Evolutionary conservation across 1,140 invertebrate species (phyloP), one percentile per base, ranked within the genome.

Genomic region (Philotrypesis tridentata): DNA sequence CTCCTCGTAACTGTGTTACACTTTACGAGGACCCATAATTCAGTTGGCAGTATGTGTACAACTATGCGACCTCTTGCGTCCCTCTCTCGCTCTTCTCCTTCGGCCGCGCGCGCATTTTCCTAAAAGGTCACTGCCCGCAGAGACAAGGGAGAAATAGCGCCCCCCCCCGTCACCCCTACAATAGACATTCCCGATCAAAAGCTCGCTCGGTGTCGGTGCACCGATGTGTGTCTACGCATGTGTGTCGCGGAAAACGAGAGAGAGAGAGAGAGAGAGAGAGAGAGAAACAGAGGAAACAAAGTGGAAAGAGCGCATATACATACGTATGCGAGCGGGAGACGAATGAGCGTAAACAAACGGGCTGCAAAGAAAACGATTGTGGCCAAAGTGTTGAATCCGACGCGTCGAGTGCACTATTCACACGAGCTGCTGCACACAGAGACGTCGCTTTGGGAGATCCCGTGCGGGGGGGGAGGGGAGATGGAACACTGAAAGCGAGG

Each of bases 1-100:
- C 27, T 37, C 67, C 27, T n/a, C 43, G 79, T 80, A 65, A 73
- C 33, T n/a, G 27, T 29, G 48, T 80, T 73, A 73, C 21, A 6
- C 71, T 80, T 63, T 72, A 80, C 60, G 60, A 72, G 71, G 60
- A 25, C 31, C 23, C 29, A 80, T 73, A 80, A 73, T 73, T 80
- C 21, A 72, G 29, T 37, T 63, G 48, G 12, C 12, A 70, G 65
- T 60, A 8, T 33, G 27, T 23, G 27, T 14, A 23, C 9, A 60
- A 29, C 8, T 23, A 55, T 29, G 27, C 17, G 65, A 48, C 8
- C 40, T 76, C 23, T 40, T 27, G 25, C 31, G 14, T 37, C 6
- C 31, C 1, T 37, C 27, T n/a, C n/a, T n/a, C n/a, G n/a, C 17
- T 17, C 12, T 29, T 33, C 25, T 27, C 65, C 65, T 12, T 33